These are phyloP conservation scores for Cremastinae sp. DNA, from an alignment of 2,888 invertebrate species.

Conservation along the genomic window DNA sequence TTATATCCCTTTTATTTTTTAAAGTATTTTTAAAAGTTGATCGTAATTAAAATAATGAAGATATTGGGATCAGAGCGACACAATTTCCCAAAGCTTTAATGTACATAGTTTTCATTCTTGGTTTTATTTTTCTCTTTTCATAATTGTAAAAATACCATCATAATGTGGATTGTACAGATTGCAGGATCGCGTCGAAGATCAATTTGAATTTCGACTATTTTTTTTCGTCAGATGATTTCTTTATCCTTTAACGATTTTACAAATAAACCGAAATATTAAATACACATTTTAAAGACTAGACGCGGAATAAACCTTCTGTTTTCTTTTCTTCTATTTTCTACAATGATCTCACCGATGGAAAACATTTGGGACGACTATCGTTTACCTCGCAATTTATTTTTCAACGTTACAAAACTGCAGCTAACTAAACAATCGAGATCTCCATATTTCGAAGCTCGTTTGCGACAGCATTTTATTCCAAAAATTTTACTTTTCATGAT, in stretches of 20 bases:
- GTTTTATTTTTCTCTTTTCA: conserved; percentile 36
- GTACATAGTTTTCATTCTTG: conserved; percentile 36
- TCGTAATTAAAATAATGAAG: too few species aligned
- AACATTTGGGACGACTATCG: neutral
- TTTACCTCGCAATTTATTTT: neutral
- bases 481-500: too few species aligned
- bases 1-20: too few species aligned
- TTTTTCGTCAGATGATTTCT: neutral
- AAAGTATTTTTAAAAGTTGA: too few species aligned
- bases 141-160: conserved; percentile 51
- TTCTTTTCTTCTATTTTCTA: neutral
- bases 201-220: conserved; percentile 22
- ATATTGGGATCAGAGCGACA: conserved; percentile 4
- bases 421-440: conserved; percentile 17
- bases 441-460: neutral
- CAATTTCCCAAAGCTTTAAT: conserved; percentile 43
- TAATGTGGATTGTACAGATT: conserved; percentile 44
- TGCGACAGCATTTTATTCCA: too few species aligned
- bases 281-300: conserved; percentile 47
- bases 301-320: conserved; percentile 30
- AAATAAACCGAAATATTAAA: conserved; percentile 40
- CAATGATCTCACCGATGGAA: neutral
- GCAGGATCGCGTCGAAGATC: conserved; percentile 15
- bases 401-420: conserved; percentile 21
- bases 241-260: conserved; percentile 29